Base-by-base conservation (phyloP, 2,888 invertebrate species). In the Emmelina monodactyla region DNA sequence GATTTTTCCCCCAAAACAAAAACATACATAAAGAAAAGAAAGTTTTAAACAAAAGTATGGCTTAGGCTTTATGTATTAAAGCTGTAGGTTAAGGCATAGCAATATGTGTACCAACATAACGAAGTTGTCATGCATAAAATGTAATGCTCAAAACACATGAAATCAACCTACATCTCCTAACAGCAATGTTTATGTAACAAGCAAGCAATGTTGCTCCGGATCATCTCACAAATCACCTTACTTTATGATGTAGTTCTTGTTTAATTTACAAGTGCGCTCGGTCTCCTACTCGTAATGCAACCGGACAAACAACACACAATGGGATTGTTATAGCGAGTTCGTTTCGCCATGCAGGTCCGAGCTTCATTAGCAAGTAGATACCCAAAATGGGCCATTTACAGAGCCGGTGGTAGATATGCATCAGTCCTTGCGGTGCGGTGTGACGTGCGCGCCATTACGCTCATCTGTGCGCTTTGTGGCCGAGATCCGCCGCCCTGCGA, bases 301-400 rank as follows among this genome's bases (percentile, higher is more conserved):
- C 51, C 54, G 44, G 53, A 54, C 48, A 50, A 60, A 58, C 56
- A 50, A 54, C 50, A 49, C 49, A 66, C 66, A 65, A 64, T 63
- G 55, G 51, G 48, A 54, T 59, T 58, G 62, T 65, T 65, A 64
- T 49, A 51, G 56, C 51, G 51, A 62, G 61, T 60, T 64, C 54
- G 70, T 72, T 75, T 65, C 59, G 59, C 66, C 52, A 58, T 61
- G 57, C 60, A 58, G 61, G 49, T 54, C 55, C 50, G 54, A 52
- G 61, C 68, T 78, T 76, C 78, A 78, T 78, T 79, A 78, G 73
- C 69, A 72, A 75, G 67, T 66, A 66, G 73, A 75, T 75, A 67
- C 69, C 76, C 72, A 68, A 78, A 78, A 76, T 71, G 66, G 69
- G 53, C 70, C 70, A 73, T 75, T 75, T 75, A 70, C 68, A 67